Conservation (phyloP, 2,797 vertebrate genomes). For the Clarias fuscus region DNA sequence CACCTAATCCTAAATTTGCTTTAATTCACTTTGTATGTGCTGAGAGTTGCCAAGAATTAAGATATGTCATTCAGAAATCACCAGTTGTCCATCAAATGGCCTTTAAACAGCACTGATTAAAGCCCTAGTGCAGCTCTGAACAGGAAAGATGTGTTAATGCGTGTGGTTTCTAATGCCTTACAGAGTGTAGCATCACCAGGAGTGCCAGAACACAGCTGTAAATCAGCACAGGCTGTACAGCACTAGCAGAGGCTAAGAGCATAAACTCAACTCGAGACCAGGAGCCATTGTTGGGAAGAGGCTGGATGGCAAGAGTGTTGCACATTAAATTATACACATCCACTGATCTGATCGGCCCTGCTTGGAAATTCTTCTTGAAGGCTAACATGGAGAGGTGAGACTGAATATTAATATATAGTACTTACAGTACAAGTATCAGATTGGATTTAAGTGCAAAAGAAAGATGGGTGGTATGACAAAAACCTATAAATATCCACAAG, state of each 20-base stretch:
- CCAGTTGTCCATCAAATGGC: background rate
- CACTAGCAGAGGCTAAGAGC: constrained; percentile 65
- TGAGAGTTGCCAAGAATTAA: background rate
- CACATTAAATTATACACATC: constrained; percentile 96
- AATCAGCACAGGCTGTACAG: background rate
- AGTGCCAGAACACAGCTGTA: constrained; percentile 56
- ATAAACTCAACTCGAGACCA: constrained; percentile 88
- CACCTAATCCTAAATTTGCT: background rate
- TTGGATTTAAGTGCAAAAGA: background rate
- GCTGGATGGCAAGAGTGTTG: constrained; percentile 74
- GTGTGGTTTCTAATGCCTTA: constrained; percentile 41
- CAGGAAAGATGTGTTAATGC: background rate
- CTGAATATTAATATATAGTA: background rate
- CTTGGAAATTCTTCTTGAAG: constrained; percentile 83
- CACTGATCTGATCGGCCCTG: constrained; percentile 82
- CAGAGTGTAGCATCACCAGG: constrained; percentile 61
- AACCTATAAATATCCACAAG: background rate
- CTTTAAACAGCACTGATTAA: background rate
- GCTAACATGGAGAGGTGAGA: constrained; percentile 69
- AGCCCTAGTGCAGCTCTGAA: background rate
- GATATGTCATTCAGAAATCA: background rate
- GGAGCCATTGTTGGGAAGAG: constrained; percentile 93
- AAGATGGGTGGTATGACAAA: background rate
- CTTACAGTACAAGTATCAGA: background rate
- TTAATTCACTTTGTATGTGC: constrained; percentile 27